Conservation (phyloP, 2,888 invertebrate genomes). For the Trachelus tabidus region DNA sequence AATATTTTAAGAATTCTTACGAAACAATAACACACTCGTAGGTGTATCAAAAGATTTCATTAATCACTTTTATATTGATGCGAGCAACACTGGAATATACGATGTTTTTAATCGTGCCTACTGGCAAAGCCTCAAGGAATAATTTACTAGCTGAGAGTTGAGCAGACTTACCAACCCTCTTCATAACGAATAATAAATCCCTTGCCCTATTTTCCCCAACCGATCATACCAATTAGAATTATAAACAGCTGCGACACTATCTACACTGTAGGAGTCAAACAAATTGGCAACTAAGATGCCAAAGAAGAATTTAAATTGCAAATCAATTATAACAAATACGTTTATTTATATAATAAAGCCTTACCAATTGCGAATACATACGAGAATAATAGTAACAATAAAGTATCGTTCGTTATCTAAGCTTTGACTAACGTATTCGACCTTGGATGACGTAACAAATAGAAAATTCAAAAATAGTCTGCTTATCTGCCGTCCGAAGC, state of each 20-base stretch:
- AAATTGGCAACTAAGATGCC: slow-evolving; percentile 48
- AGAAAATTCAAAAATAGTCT: neutral
- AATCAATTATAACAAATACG: neutral
- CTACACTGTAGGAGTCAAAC: slow-evolving; percentile 37
- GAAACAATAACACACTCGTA: neutral
- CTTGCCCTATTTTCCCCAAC: slow-evolving; percentile 26
- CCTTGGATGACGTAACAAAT: neutral
- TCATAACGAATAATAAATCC: slow-evolving; percentile 39
- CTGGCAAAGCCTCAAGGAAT: slow-evolving; percentile 12
- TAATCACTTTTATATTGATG: slow-evolving; percentile 32
- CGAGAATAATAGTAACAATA: neutral
- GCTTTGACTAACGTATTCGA: neutral
- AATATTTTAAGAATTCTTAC: neutral
- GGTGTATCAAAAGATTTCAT: neutral
- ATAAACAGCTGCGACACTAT: slow-evolving; percentile 37
- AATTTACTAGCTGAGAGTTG: slow-evolving; percentile 50
- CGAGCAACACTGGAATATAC: slow-evolving; percentile 38
- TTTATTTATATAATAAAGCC: neutral
- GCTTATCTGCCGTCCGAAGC: neutral
- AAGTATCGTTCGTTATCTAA: neutral
- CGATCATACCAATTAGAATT: slow-evolving; percentile 41
- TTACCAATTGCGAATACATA: neutral
- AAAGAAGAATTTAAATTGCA: slow-evolving; percentile 14
- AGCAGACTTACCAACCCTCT: slow-evolving; percentile 36
- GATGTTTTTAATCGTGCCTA: slow-evolving; percentile 33